Evolutionary conservation across 1,140 invertebrate genomes (phyloP), one percentile per base, ranked within the genome.

Genomic region (Cyrtorhinus lividipennis): DNA sequence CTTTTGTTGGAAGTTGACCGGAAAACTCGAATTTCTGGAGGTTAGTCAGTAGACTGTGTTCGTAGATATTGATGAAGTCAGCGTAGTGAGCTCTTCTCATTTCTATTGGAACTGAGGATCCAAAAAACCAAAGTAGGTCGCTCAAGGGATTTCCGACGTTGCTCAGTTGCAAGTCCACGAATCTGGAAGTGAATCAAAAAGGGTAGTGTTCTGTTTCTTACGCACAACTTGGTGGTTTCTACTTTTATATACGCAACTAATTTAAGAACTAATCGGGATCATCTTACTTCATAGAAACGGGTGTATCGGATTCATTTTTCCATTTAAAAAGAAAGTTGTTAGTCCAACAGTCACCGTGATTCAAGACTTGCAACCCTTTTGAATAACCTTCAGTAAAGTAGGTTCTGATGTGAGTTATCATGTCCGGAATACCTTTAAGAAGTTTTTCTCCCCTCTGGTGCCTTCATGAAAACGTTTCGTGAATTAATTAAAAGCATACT

Each of bases 151-250:
- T 46, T n/a, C 27, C 59, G 27, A 24, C 48, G 20, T 64, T 44
- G 24, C 56, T 46, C 1, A 64, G n/a, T 25, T 64, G 57, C 20
- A 64, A 59, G 44, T 63, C 62, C 5, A 63, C n/a, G 25, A 63
- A 63, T 46, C 57, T 63, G 46, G 27, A 59, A 57, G 3, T n/a
- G n/a, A n/a, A n/a, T n/a, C n/a, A n/a, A n/a, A n/a, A n/a, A n/a
- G n/a, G n/a, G n/a, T n/a, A n/a, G n/a, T n/a, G n/a, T n/a, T n/a
- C n/a, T n/a, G n/a, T n/a, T n/a, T n/a, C n/a, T n/a, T n/a, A n/a
- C n/a, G n/a, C n/a, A n/a, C n/a, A n/a, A n/a, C n/a, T n/a, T n/a
- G n/a, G n/a, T n/a, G n/a, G n/a, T n/a, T n/a, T n/a, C n/a, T n/a
- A n/a, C n/a, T n/a, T n/a, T n/a, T n/a, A n/a, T n/a, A n/a, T n/a